Base-by-base conservation (phyloP, 2,888 invertebrate species). In the Spilarctia lutea region DNA sequence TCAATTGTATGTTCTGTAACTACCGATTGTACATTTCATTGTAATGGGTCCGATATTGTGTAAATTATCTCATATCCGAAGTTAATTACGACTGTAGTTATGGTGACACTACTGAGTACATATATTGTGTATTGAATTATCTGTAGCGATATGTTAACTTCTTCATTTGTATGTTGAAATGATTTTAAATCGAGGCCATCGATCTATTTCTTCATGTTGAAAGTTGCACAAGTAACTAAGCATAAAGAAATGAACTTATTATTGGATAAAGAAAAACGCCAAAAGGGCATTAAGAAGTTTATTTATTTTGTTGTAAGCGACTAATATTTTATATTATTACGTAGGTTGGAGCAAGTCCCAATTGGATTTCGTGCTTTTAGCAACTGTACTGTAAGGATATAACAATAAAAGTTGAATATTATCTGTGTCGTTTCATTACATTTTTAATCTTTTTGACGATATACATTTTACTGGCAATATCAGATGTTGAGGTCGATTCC, bases 111-210 rank as follows among this genome's bases (percentile, higher is more conserved):
- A 79, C 79, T 82, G 75, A 76, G 77, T 63, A 66, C 74, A 70
- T 79, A 56, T 56, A 73, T 48, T 48, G 45, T 71, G 42, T 75
- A 71, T 69, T 67, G 45, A 65, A 65, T 48, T 75, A 75, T 77
- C 72, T 75, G 72, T 81, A 79, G 77, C 71, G 60, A 80, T 82
- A 75, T 78, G 75, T 81, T 81, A 79, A 84, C 74, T 84, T 82
- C 77, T 83, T 81, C 75, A 78, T 82, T 84, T 85, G 76, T 80
- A 69, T 76, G 80, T 81, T 76, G 79, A 89, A 89, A 93, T 88
- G 88, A 92, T 91, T 94, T 93, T 91, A 92, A 95, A 95, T 95
- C 95, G 95, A 95, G 95, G 95, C 95, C 95, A 95, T 92, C 89
- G 84, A 87, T 89, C 83, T 89, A 94, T 95, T 94, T 95, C 94